phyloP scores from a whole-genome alignment of 2,888 invertebrate species.

The Arge pagana region DNA sequence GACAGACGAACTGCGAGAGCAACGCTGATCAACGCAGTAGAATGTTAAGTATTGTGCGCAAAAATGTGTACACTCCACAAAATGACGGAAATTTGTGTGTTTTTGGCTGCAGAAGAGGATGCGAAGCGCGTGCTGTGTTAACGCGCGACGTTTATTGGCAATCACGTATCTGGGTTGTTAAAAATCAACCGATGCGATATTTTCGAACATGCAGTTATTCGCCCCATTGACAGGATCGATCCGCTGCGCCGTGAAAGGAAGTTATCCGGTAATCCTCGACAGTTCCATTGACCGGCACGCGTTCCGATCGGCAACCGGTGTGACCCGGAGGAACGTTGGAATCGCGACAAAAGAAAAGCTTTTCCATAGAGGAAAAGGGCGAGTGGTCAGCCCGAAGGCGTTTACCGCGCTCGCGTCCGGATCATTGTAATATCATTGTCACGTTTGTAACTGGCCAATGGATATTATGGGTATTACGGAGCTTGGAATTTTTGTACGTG shows the following conservation, averaged over 20 bases:
- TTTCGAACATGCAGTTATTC: background rate
- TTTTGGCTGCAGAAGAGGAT: no score
- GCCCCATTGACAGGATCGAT: slow-evolving; percentile 2
- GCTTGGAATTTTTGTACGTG: slow-evolving; percentile 36
- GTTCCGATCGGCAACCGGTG: slow-evolving; percentile 36
- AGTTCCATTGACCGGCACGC: slow-evolving; percentile 45
- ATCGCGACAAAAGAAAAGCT: slow-evolving; percentile 2
- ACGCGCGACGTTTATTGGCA: slow-evolving; percentile 3
- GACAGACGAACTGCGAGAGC: no score
- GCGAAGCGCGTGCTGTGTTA: no score
- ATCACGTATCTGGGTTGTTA: slow-evolving; percentile 12
- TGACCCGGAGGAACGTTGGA: slow-evolving; percentile 9
- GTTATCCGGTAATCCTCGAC: slow-evolving; percentile 38
- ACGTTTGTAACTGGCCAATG: slow-evolving; percentile 45
- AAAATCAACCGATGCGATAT: background rate
- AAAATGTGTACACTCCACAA: no score
- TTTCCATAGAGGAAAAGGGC: slow-evolving; percentile 2
- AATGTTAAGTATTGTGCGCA: no score
- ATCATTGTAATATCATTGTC: slow-evolving; percentile 47
- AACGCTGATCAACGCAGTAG: no score
- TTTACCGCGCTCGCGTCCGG: slow-evolving; percentile 23
- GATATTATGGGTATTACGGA: slow-evolving; percentile 24
- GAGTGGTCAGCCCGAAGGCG: background rate
- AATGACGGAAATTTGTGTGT: no score
- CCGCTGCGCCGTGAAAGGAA: background rate